Evolutionary conservation across 2,113 vertebrate genomes (phyloP).

Genomic region (Elgaria multicarinata): DNA sequence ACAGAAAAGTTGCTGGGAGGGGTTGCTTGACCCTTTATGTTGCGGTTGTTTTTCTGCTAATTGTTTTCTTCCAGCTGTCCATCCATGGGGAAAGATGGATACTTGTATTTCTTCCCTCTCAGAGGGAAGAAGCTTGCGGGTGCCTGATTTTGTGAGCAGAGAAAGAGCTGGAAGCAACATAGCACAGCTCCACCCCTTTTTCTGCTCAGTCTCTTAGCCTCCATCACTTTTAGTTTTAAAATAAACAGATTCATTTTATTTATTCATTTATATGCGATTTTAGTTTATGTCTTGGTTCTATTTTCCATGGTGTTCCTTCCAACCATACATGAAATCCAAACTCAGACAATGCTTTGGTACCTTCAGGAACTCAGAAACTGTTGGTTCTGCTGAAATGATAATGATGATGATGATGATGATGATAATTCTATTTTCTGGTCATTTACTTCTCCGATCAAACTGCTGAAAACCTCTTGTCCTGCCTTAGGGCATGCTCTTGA

Average conservation of each 20-base stretch:
- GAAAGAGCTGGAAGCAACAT: neutral
- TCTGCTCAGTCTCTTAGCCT: neutral
- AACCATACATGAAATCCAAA: conserved; percentile 14
- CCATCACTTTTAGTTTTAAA: neutral
- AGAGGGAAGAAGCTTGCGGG: neutral
- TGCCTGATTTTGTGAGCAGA: neutral
- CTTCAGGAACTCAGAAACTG: neutral
- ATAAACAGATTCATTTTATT: too few species aligned
- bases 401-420: neutral
- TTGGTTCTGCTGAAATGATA: neutral
- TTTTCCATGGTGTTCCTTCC: neutral
- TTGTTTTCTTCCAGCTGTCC: neutral
- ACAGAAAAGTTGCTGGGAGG: too few species aligned
- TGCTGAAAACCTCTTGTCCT: neutral
- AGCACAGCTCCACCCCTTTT: neutral
- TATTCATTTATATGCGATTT: neutral
- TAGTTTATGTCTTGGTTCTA: neutral
- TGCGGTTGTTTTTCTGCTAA: neutral
- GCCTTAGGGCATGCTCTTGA: accelerated
- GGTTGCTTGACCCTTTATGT: neutral
- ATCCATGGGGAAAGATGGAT: neutral
- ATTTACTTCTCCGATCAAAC: neutral
- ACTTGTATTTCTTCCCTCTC: too few species aligned
- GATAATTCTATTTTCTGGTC: neutral
- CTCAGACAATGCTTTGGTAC: neutral